Base-by-base conservation (phyloP, 2,888 invertebrate species). In the Caenorhabditis macrosperma region DNA sequence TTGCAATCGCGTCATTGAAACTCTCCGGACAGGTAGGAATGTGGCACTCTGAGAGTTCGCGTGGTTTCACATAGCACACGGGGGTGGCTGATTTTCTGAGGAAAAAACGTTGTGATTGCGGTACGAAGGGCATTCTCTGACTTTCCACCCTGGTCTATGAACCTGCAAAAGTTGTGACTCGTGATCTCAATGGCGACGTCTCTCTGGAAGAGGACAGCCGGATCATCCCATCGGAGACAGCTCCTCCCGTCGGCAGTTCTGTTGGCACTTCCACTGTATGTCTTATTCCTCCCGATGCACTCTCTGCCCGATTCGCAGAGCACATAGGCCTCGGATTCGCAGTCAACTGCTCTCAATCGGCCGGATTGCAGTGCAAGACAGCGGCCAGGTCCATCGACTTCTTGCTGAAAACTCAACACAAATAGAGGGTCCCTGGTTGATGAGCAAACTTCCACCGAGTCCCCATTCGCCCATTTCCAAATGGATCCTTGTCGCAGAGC, bases 201-300 rank as follows among this genome's bases (percentile, higher is more conserved):
- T n/a, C 79, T 44, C 46, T 81, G 66, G 57, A 79, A 82, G 5
- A 84, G 60, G 10, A 84, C 68, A 5, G 81, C 38, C 5, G 85
- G 86, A 57, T 87, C 82, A 66, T 86, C 83, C 88, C 88, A 88
- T 57, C 74, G 68, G 5, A 88, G 26, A 79, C 88, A 88, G 10
- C 55, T 63, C 12, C 41, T 30, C n/a, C 83, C 83, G 12, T 67
- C 35, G 2, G 63, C 20, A 30, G 72, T 63, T 41, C 4, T 60
- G n/a, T 72, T 68, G 3, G 54, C 17, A 26, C 52, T 44, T 44
- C 86, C 86, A 63, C 46, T 38, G 48, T 64, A 80, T 17, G 44
- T 26, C 24, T 44, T 76, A 15, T 64, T 59, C 20, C 55, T 64
- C 30, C 20, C 52, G 10, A 82, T n/a, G 50, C 85, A 85, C 57